Conservation (phyloP, 2,797 vertebrate genomes). For the Chaunax sp. region DNA sequence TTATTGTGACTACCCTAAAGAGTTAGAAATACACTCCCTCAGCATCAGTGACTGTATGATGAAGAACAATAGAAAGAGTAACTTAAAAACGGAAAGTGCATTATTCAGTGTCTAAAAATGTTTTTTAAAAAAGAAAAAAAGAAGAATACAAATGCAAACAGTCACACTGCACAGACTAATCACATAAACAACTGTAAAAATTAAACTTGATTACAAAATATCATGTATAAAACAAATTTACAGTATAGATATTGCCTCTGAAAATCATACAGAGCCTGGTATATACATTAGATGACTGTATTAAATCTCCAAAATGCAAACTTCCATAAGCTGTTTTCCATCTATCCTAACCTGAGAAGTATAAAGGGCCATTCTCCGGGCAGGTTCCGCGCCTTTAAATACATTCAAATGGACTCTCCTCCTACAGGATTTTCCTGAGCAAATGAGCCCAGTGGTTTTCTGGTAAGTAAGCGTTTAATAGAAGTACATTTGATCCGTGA, state of each 20-base stretch:
- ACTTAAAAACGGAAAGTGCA: not conserved
- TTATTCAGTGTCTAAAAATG: not conserved
- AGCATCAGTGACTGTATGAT: conserved; percentile 2
- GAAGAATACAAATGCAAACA: too few relatives aligned
- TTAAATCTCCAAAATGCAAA: conserved; percentile 60
- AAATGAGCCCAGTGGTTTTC: conserved; percentile 62
- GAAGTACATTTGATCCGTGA: conserved; percentile 62
- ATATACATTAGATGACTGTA: conserved; percentile 52
- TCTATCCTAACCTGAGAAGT: conserved; percentile 39
- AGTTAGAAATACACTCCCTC: conserved; percentile 27
- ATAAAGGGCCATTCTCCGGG: conserved; percentile 68
- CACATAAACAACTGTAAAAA: conserved; percentile 9
- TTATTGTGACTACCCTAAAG: conserved; percentile 57
- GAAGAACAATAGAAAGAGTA: conserved; percentile 3
- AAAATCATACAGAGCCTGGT: conserved; percentile 31
- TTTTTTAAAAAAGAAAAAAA: too few relatives aligned
- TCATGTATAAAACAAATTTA: not conserved
- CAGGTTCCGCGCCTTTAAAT: conserved; percentile 57
- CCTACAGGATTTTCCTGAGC: conserved; percentile 70
- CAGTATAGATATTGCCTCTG: not conserved
- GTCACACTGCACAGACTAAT: not conserved
- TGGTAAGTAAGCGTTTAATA: conserved; percentile 69
- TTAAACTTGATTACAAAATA: conserved; percentile 1
- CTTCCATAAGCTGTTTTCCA: conserved; percentile 59
- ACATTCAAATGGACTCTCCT: conserved; percentile 62